A percentile compares a stretch with the other conserved stretches of the same genome.
phyloP scores from a whole-genome alignment of 2,113 vertebrate species.

The Stictonetta naevosa region DNA sequence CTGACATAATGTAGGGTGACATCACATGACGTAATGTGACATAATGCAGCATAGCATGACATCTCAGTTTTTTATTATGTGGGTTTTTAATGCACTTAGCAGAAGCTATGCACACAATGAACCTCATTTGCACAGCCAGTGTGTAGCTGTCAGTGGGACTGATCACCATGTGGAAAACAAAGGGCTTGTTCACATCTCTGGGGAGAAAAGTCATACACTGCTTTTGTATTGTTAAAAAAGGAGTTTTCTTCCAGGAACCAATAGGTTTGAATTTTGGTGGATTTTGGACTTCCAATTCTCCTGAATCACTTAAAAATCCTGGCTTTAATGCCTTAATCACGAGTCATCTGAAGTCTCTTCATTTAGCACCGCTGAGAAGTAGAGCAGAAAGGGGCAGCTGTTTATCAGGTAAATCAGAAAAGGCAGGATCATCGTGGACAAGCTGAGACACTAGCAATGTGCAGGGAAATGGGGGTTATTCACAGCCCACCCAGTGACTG shows the following conservation, averaged over 20 bases:
- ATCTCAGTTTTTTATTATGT: neutral
- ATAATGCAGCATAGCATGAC: neutral
- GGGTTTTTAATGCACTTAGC: neutral
- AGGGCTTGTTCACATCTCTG: neutral
- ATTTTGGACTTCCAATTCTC: neutral
- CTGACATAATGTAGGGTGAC: neutral
- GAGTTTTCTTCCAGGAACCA: neutral
- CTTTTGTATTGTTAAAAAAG: neutral
- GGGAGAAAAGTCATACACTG: neutral
- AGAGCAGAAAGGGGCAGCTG: neutral
- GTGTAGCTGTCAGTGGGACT: neutral
- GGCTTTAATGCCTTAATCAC: neutral
- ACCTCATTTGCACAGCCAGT: neutral
- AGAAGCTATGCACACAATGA: rapidly evolving
- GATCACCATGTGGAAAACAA: neutral
- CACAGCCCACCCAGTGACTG: neutral
- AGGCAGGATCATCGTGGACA: neutral
- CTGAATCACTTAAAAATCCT: neutral
- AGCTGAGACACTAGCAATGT: neutral
- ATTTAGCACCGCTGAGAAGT: neutral
- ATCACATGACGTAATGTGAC: neutral
- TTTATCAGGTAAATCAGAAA: neutral
- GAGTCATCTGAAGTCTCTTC: neutral
- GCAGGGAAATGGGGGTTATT: neutral
- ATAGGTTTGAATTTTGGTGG: neutral